These are phyloP conservation scores for Hyphantria cunea DNA, from an alignment of 1,140 invertebrate genomes.

Conservation along the genomic window DNA sequence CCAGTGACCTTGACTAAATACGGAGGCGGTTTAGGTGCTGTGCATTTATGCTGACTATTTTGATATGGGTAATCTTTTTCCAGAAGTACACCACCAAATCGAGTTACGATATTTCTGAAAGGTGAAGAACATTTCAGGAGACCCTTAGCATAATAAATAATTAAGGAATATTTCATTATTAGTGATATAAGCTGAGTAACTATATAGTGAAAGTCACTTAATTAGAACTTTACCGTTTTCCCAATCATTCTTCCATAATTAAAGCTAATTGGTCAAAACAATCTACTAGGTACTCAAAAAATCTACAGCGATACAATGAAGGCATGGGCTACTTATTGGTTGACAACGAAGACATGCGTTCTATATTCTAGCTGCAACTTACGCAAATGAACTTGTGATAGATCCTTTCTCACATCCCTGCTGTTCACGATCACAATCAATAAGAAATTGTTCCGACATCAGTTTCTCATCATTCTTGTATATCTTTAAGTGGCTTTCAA, in stretches of 20 bases:
- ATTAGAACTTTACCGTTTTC: too few species aligned
- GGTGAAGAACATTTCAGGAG: neutral
- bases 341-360: too few species aligned
- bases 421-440: constrained; percentile 43
- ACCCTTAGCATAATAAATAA: too few species aligned
- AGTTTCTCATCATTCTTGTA: neutral
- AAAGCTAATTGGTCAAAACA: too few species aligned
- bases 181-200: too few species aligned
- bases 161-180: too few species aligned
- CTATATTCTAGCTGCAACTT: constrained; percentile 33
- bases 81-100: constrained; percentile 43
- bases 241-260: too few species aligned
- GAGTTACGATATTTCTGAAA: constrained; percentile 44
- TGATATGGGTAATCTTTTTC: constrained; percentile 39
- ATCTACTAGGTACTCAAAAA: too few species aligned
- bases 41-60: constrained; percentile 21
- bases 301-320: too few species aligned
- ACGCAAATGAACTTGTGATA: constrained; percentile 45
- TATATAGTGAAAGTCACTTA: too few species aligned
- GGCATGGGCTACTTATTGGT: too few species aligned
- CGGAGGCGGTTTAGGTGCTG: constrained; percentile 28
- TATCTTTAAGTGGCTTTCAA: constrained; percentile 51
- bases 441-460: constrained; percentile 52
- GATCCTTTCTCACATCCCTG: constrained; percentile 34
- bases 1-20: constrained; percentile 41